phyloP scores from a whole-genome alignment of 2,797 vertebrate species.

The Meda fulgida region DNA sequence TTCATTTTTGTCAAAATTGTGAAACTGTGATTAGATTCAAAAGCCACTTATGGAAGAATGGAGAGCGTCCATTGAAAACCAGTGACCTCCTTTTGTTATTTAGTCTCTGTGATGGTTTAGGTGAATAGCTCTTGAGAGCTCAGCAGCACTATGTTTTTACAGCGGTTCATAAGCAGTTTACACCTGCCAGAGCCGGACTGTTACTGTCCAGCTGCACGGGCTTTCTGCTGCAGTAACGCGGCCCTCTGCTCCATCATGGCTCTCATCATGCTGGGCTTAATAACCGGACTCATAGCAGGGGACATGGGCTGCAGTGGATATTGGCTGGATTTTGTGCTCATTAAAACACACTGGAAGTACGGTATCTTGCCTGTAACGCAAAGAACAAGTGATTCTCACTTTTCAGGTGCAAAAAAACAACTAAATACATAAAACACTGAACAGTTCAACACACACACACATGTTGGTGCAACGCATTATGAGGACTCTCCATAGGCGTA shows the following conservation, averaged over 20 bases:
- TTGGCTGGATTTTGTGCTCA: conserved; percentile 86
- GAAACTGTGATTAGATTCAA: conserved; percentile 5
- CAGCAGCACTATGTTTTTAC: conserved; percentile 59
- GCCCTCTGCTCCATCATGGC: conserved; percentile 70
- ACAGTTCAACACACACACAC: background rate
- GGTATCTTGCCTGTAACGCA: conserved; percentile 83
- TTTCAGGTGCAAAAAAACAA: background rate
- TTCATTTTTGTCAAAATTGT: conserved; percentile 8
- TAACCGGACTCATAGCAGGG: conserved; percentile 72
- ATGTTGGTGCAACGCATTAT: too few species aligned
- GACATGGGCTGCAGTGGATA: conserved; percentile 83
- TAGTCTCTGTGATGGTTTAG: conserved; percentile 10
- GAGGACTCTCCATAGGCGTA: too few species aligned
- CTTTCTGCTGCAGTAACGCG: conserved; percentile 79
- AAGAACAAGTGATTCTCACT: conserved; percentile 26
- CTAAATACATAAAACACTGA: background rate
- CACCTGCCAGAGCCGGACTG: conserved; percentile 26
- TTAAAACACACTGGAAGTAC: conserved; percentile 92
- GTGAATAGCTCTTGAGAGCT: conserved; percentile 27
- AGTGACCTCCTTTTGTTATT: background rate
- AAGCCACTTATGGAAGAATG: conserved; percentile 26
- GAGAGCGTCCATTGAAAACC: background rate
- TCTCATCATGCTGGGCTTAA: conserved; percentile 73
- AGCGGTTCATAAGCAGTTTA: conserved; percentile 32
- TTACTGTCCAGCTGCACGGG: conserved; percentile 81